Conservation (phyloP, 2,113 vertebrate genomes). For the Oreochromis tanganicae region DNA sequence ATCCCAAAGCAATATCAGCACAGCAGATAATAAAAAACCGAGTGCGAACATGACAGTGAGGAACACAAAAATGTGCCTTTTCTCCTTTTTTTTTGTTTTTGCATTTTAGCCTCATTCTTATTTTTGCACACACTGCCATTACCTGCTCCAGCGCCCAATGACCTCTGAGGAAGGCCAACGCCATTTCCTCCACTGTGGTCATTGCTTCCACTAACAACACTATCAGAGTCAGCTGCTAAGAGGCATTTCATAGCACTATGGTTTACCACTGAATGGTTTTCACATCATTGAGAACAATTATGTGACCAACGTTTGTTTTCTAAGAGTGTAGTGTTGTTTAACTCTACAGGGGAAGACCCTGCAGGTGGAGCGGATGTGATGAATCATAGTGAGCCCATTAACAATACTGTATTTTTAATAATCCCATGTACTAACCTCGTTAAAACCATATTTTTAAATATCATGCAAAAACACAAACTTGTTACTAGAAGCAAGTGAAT, state of each 20-base stretch:
- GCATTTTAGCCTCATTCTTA: not conserved
- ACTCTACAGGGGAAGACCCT: not conserved
- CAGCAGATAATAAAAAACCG: not conserved
- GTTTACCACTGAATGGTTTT: not conserved
- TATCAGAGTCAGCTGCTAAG: not conserved
- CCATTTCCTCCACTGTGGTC: not conserved
- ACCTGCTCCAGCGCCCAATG: not conserved
- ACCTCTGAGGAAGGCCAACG: not conserved
- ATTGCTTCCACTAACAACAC: not conserved
- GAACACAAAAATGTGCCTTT: not conserved
- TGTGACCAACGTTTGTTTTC: not conserved
- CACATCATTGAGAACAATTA: not conserved
- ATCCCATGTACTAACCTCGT: not conserved
- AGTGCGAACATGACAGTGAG: accelerated
- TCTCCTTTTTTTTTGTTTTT: not conserved
- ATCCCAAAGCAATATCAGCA: not conserved
- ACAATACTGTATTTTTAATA: not conserved
- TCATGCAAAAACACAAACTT: not conserved
- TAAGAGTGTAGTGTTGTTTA: not conserved
- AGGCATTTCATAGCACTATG: not conserved
- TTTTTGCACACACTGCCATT: not conserved
- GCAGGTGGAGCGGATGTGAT: not conserved
- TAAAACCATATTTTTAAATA: not conserved
- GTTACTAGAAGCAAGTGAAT: not conserved
- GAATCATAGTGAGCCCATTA: not conserved